Conservation (phyloP, 1,140 invertebrate species). For the Meteorus sp. region DNA sequence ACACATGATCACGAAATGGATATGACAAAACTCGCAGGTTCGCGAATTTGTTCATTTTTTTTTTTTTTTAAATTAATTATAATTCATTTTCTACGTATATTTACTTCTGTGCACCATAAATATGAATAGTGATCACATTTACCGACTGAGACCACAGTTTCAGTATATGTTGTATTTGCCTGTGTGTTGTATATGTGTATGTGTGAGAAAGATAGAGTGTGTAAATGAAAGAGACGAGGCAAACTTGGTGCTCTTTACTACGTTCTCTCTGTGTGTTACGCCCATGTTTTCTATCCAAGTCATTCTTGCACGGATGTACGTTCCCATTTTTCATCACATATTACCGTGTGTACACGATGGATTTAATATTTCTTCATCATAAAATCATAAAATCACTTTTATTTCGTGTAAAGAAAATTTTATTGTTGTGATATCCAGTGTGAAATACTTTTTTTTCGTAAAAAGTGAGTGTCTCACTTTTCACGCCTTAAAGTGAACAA, state of each 20-base stretch:
- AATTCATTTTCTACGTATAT: constrained; percentile 3
- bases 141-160: constrained; percentile 2
- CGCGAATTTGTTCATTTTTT: neutral
- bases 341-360: neutral
- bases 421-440: too few relatives aligned
- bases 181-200: constrained; percentile 12
- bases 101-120: neutral
- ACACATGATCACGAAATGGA: too few relatives aligned
- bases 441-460: too few relatives aligned
- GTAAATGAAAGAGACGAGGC: too few relatives aligned
- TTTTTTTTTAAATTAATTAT: constrained; percentile 4
- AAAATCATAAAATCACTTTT: too few relatives aligned
- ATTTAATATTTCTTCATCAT: too few relatives aligned
- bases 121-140: neutral
- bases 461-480: too few relatives aligned
- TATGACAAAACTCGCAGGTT: constrained; percentile 16
- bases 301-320: neutral
- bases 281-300: constrained; percentile 14
- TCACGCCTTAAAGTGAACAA: too few relatives aligned
- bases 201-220: constrained; percentile 13
- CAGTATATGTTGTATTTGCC: constrained; percentile 7
- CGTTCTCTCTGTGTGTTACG: constrained; percentile 14
- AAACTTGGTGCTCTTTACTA: constrained; percentile 6
- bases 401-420: too few relatives aligned
- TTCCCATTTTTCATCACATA: neutral